Percentiles rank a stretch among this genome's conserved stretches.
These are phyloP conservation scores for Aphidius colemani DNA, from an alignment of 2,888 invertebrate genomes.

Conservation along the genomic window DNA sequence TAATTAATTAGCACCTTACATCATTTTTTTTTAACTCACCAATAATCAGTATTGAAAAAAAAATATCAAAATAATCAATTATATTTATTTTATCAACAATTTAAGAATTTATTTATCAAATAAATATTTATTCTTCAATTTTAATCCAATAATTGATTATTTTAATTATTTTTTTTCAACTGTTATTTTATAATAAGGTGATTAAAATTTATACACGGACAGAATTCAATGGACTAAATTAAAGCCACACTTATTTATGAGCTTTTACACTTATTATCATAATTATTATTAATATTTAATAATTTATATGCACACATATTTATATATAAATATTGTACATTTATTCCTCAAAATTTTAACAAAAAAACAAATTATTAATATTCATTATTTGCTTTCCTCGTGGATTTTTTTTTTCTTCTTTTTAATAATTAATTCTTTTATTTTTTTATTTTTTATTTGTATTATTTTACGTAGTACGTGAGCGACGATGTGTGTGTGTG, in stretches of 20 bases:
- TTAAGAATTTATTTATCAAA: no score
- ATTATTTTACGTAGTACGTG: slow-evolving; percentile 1
- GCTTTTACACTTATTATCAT: slow-evolving; percentile 22
- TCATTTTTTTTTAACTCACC: slow-evolving; percentile 40
- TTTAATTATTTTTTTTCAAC: slow-evolving; percentile 22
- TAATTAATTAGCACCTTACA: slow-evolving; percentile 54
- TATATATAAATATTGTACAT: slow-evolving; percentile 1
- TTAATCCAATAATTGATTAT: slow-evolving; percentile 5
- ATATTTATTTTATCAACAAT: no score
- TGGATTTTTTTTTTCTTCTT: slow-evolving; percentile 2
- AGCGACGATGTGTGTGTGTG: slow-evolving; percentile 5
- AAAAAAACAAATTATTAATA: neutral
- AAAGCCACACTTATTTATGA: slow-evolving; percentile 35
- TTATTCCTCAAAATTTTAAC: slow-evolving; percentile 3
- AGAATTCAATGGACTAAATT: slow-evolving; percentile 37
- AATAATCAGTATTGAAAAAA: neutral
- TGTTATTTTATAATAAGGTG: slow-evolving; percentile 27
- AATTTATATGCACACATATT: slow-evolving; percentile 11
- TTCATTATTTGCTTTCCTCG: neutral
- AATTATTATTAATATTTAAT: slow-evolving; percentile 18
- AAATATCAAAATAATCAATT: neutral
- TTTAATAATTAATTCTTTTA: no score
- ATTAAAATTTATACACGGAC: slow-evolving; percentile 29
- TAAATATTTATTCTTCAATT: slow-evolving; percentile 3
- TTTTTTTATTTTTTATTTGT: neutral